Evolutionary conservation across 2,113 vertebrate species (phyloP), one percentile per base, ranked within the genome.

Genomic region (Benitochromis conjunctus): DNA sequence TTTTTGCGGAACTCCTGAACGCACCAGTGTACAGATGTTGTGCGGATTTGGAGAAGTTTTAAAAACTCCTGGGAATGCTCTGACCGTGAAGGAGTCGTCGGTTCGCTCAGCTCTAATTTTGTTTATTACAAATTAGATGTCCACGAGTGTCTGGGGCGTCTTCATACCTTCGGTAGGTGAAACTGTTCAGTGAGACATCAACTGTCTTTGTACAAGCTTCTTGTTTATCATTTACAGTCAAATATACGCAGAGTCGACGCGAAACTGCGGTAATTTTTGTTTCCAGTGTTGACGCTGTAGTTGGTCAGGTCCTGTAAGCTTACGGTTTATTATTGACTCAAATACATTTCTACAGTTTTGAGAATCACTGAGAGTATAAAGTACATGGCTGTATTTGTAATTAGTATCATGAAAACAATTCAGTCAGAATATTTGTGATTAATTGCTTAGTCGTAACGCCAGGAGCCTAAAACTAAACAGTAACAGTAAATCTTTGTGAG

Each of bases 21-120:
- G 88, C 88, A 5, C 19, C 91, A 0, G 24, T 1, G 26, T 89
- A 78, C 89, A 91, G 93, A 57, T 79, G 91, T 51, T 26, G 19
- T 36, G 66, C 48, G 74, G 88, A 64, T 69, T 79, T 74, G 64
- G 21, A 9, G 13, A 36, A 29, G 64, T 87, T 11, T 74, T 19
- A 1, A 19, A 78, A 81, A 26, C 53, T 79, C 88, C 78, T 43
- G 82, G 62, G 64, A 83, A 4, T 55, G 34, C 76, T 0, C 6
- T 10, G 81, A 24, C 82, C 10, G 5, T 21, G 71, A 86, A 78
- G 69, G 29, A 71, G 31, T 9, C 19, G 3, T 6, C 34, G 24
- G 43, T 51, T 19, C 16, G 43, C 4, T 51, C 43, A 4, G 11
- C 14, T 29, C 4, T 34, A 3, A 2, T 5, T 0, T 24, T 2